Evolutionary conservation across 2,113 vertebrate species (phyloP).

Genomic region (Lamprotornis superbus): DNA sequence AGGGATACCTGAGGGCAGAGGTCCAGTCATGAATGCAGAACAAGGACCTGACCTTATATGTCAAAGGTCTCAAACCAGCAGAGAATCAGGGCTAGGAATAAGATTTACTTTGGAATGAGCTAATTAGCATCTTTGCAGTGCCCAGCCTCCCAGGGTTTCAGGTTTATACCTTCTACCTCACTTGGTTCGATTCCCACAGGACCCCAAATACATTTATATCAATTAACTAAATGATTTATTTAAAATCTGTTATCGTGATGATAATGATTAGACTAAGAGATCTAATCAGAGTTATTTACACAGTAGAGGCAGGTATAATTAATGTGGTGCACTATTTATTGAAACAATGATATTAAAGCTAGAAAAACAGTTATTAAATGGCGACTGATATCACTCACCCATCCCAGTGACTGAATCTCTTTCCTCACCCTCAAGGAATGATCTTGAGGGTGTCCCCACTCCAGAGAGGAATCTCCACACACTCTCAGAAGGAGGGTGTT

Average conservation of each 20-base stretch:
- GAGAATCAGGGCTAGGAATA: too few relatives aligned
- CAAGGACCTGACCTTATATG: too few relatives aligned
- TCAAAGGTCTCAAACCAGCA: too few relatives aligned
- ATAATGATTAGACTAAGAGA: not conserved
- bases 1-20: too few relatives aligned
- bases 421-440: not conserved
- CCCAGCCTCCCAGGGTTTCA: too few relatives aligned
- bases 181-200: too few relatives aligned
- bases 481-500: not conserved
- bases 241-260: not conserved
- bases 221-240: not conserved
- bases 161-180: too few relatives aligned
- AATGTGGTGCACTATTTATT: not conserved
- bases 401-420: not conserved
- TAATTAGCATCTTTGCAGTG: too few relatives aligned
- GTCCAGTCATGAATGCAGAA: too few relatives aligned
- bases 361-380: not conserved
- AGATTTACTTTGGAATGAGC: too few relatives aligned
- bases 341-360: not conserved
- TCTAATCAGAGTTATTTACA: not conserved
- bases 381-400: not conserved
- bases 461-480: not conserved
- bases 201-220: not conserved
- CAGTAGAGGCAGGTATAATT: not conserved
- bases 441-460: not conserved